Percentiles rank a stretch among this genome's conserved stretches.
These are phyloP conservation scores for Syngnathus scovelli DNA, from an alignment of 2,113 vertebrate species.

Conservation along the genomic window DNA sequence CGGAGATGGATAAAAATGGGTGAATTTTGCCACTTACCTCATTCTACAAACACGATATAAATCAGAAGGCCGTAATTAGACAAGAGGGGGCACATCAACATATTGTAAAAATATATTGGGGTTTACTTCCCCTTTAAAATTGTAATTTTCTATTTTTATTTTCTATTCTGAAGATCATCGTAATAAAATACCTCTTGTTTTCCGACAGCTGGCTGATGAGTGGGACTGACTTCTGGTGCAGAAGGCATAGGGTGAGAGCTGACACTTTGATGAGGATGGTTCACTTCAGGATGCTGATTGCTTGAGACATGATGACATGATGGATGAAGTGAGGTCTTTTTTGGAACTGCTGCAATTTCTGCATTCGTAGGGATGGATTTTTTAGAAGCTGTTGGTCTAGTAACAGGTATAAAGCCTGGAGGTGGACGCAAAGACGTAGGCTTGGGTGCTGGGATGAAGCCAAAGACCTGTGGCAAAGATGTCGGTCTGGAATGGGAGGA, in stretches of 20 bases:
- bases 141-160: too few relatives aligned
- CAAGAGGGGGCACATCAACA: too few relatives aligned
- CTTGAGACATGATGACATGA: conserved; percentile 9
- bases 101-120: too few relatives aligned
- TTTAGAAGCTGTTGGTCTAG: conserved; percentile 24
- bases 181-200: conserved; percentile 59
- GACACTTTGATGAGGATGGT: not conserved
- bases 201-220: conserved; percentile 28
- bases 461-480: conserved; percentile 27
- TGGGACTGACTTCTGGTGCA: conserved; percentile 23
- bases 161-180: not conserved
- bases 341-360: not conserved
- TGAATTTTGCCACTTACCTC: too few relatives aligned
- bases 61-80: too few relatives aligned
- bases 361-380: conserved; percentile 2
- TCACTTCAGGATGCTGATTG: conserved; percentile 13
- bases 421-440: conserved; percentile 34
- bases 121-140: too few relatives aligned
- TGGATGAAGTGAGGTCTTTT: conserved; percentile 10
- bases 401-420: conserved; percentile 32
- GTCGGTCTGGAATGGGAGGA: conserved; percentile 28
- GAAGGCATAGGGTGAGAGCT: conserved; percentile 13
- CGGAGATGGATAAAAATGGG: too few relatives aligned
- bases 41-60: too few relatives aligned
- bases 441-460: conserved; percentile 46